Evolutionary conservation across 92 coral and sea anemone species (phyloP).

Genomic region (Paramuricea clavata): DNA sequence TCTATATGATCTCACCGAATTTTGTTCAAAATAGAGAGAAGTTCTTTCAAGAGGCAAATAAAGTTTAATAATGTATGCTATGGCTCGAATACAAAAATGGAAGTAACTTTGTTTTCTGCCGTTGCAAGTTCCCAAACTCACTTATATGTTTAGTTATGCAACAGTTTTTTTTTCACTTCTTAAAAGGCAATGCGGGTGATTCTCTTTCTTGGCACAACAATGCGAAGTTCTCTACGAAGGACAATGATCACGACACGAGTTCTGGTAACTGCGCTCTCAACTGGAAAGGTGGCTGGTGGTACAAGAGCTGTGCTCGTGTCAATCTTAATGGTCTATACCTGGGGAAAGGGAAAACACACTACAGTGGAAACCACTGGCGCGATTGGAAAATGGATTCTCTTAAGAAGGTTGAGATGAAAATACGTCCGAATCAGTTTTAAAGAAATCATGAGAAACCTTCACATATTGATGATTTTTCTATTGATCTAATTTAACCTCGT

Average conservation of each 20-base stretch:
- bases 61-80: too few relatives aligned
- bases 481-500: background rate
- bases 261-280: background rate
- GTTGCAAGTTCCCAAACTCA: too few relatives aligned
- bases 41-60: too few relatives aligned
- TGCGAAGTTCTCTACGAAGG: background rate
- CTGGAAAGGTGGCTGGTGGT: slow-evolving; percentile 35
- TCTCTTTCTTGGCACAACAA: background rate
- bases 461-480: background rate
- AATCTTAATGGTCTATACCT: slow-evolving; percentile 21
- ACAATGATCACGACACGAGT: background rate
- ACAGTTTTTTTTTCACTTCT: background rate
- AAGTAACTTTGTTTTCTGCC: too few relatives aligned
- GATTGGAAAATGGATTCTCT: background rate
- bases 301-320: background rate
- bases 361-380: slow-evolving; percentile 31
- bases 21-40: too few relatives aligned
- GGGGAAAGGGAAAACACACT: background rate
- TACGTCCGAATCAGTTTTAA: background rate
- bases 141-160: too few relatives aligned
- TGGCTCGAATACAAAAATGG: too few relatives aligned
- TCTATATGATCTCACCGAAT: too few relatives aligned
- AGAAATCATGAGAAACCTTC: background rate
- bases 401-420: slow-evolving; percentile 27
- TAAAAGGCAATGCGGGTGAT: slow-evolving; percentile 12